Evolutionary conservation across 2,113 vertebrate species (phyloP).

Genomic region (Gracilinanus agilis): DNA sequence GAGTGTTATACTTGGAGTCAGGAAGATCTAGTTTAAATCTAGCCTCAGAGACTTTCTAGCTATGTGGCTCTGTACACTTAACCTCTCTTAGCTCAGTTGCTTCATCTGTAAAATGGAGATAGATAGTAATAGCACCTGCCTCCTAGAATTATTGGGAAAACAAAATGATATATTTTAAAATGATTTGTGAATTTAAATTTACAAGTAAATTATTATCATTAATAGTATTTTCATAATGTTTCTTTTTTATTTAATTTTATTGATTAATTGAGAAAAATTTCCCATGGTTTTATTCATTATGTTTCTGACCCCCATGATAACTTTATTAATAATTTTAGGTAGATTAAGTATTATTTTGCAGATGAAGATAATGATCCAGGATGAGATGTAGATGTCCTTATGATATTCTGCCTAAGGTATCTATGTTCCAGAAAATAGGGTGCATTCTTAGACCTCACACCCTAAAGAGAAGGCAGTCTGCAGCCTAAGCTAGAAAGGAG

Average conservation of each 20-base stretch:
- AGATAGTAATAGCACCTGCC: neutral
- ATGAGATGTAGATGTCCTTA: neutral
- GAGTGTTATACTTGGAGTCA: neutral
- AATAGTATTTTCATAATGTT: neutral
- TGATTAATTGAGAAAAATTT: too few relatives aligned
- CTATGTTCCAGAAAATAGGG: neutral
- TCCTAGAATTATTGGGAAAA: neutral
- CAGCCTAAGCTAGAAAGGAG: neutral
- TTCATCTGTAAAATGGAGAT: neutral
- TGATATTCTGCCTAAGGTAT: neutral
- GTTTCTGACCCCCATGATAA: too few relatives aligned
- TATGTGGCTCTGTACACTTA: neutral
- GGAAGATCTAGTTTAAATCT: neutral
- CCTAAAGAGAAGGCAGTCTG: neutral
- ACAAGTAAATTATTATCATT: neutral
- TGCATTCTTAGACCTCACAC: neutral
- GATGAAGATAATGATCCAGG: neutral
- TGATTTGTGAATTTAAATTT: neutral
- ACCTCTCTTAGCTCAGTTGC: neutral
- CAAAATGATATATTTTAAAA: neutral
- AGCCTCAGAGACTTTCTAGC: neutral
- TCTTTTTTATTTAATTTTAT: too few relatives aligned
- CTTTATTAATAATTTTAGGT: too few relatives aligned
- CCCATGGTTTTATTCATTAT: too few relatives aligned
- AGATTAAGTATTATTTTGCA: too few relatives aligned